Evolutionary conservation across 2,888 invertebrate species (phyloP).

Genomic region (Trichopoda pennipes): DNA sequence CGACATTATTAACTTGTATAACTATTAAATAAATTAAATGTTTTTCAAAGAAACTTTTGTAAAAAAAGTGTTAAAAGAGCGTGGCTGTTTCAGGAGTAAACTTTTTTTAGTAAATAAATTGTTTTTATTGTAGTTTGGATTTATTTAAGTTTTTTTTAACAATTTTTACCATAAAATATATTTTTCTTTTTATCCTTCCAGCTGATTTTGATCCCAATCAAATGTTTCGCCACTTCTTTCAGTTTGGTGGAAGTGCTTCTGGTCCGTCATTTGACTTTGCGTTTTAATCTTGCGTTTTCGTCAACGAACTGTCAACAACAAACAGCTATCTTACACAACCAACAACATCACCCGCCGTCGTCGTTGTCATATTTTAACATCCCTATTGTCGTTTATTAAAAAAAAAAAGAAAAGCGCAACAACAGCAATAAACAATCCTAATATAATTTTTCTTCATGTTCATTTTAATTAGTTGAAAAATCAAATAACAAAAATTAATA

Average conservation of each 20-base stretch:
- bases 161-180: background rate
- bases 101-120: too few relatives aligned
- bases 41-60: too few relatives aligned
- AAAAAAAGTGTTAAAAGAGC: too few relatives aligned
- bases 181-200: slow-evolving; percentile 77
- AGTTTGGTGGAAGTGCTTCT: slow-evolving; percentile 82
- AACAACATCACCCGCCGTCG: slow-evolving; percentile 59
- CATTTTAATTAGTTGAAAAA: slow-evolving; percentile 36
- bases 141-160: too few relatives aligned
- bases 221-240: slow-evolving; percentile 92
- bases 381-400: slow-evolving; percentile 12
- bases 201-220: slow-evolving; percentile 89
- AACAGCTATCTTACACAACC: slow-evolving; percentile 16
- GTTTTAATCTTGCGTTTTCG: slow-evolving; percentile 72
- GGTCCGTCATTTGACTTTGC: slow-evolving; percentile 81
- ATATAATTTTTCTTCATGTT: slow-evolving; percentile 57
- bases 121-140: too few relatives aligned
- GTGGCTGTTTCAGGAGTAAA: too few relatives aligned
- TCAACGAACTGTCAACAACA: slow-evolving; percentile 22
- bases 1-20: too few relatives aligned
- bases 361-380: slow-evolving; percentile 32
- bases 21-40: too few relatives aligned
- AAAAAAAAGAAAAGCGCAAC: slow-evolving; percentile 35
- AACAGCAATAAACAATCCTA: slow-evolving; percentile 17
- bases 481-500: slow-evolving; percentile 12